Evolutionary conservation across 2,797 vertebrate species (phyloP), one percentile per base, ranked within the genome.

Genomic region (Myotis myotis): DNA sequence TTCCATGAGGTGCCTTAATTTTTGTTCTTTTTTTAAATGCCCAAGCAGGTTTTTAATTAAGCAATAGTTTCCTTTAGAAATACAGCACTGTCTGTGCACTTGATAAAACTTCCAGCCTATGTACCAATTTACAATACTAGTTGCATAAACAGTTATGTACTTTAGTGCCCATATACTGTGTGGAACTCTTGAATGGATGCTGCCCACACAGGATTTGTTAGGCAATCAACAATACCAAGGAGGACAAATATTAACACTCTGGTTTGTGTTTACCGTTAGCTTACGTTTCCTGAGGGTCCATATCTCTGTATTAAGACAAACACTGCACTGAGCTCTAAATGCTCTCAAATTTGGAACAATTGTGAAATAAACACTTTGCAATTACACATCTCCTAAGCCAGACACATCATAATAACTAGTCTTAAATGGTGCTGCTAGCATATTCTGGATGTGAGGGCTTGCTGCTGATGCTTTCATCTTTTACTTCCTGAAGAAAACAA

Each of bases 201-300:
- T 94, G 68, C 94, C 95, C 98, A 98, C 96, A 92, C 96, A 98
- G 96, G 98, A 98, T 98, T 96, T 97, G 96, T 96, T 96, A 96
- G 96, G 96, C 91, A 96, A 97, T 97, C 97, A 92, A 71, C 96
- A 97, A 89, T 93, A 89, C 16, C 87, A 93, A 76, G 78, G 38
- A 98, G 96, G 98, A 96, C 94, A 98, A 98, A 98, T 97, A 98
- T 97, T 95, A 98, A 97, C 96, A 97, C 96, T 93, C 86, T 62
- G 92, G 94, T 97, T 98, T 96, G 95, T 98, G 97, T 96, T 98
- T 98, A 96, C 95, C 87, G 91, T 97, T 97, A 98, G 62, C 93
- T 97, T 97, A 95, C 95, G 98, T 98, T 96, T 98, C 97, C 98
- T 97, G 94, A 98, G 98, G 97, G 95, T 97, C 74, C 84, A 80